Base-by-base conservation (phyloP, 2,888 invertebrate species). In the Microctonus aethiopoides region DNA sequence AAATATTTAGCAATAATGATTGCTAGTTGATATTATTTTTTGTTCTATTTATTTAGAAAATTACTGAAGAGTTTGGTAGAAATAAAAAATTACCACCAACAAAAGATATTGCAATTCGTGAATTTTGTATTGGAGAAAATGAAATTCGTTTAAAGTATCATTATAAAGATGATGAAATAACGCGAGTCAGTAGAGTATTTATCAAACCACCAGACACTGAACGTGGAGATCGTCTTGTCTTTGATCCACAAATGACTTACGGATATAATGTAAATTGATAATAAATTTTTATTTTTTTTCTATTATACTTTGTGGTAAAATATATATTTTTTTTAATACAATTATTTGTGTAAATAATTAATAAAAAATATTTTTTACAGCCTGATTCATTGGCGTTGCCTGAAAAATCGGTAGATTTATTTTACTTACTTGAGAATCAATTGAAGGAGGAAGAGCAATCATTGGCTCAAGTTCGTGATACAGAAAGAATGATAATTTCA, bases 191-290 rank as follows among this genome's bases (percentile, higher is more conserved):
- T 0, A 88, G 92, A 51, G 89, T 87, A 62, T 94, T 91, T 76
- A 87, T 89, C 1, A 94, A 93, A 79, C 94, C 94, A 0, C 90
- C 91, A 5, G 85, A 91, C 66, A 90, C 92, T 0, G 93, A 94
- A 79, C 91, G 92, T 77, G 93, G 92, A 0, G 91, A 92, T 5
- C 90, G 90, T 76, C 87, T 93, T 10, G 83, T 88, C 46, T 93
- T 91, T 75, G 89, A 91, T 80, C 91, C 91, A 0, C 89, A 90
- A 3, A 88, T 91, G 73, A 92, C 91, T 0, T 88, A 89, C 22
- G 91, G 91, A 39, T 94, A 93, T 79, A 90, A 91, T 78, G 93
- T 92, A 82, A 85, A 85, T 86, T 68, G 4, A n/a, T n/a, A 39
- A n/a, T n/a, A n/a, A n/a, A n/a, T n/a, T n/a, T n/a, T n/a, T n/a